phyloP scores from a whole-genome alignment of 2,797 vertebrate genomes.

The Hippocampus kuda region DNA sequence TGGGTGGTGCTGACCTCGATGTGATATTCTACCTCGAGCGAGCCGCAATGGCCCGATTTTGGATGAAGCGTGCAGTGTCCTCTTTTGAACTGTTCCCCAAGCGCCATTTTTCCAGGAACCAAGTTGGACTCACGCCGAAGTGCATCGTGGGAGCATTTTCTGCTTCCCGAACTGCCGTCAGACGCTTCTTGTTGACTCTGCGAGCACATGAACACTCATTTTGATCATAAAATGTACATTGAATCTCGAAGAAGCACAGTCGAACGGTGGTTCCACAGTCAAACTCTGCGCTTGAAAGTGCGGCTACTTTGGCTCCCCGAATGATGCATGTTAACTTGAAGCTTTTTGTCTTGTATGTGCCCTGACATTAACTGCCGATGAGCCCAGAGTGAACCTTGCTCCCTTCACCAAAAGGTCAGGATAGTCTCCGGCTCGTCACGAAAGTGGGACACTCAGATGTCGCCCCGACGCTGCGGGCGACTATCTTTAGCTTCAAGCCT shows the following conservation, averaged over 20 bases:
- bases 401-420: too few species aligned
- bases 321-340: too few species aligned
- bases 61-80: too few species aligned
- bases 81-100: neutral
- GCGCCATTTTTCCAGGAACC: neutral
- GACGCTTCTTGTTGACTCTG: neutral
- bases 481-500: constrained; percentile 15
- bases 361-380: too few species aligned
- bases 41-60: too few species aligned
- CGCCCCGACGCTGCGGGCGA: neutral
- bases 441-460: constrained; percentile 27
- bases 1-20: too few species aligned
- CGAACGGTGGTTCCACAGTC: neutral
- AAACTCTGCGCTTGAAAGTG: neutral
- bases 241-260: neutral
- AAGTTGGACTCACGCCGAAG: neutral
- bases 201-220: neutral
- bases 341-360: too few species aligned
- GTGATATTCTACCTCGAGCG: too few species aligned
- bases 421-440: neutral
- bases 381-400: too few species aligned
- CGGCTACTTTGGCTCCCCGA: neutral
- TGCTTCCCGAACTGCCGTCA: neutral
- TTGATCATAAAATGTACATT: neutral
- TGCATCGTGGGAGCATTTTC: neutral